phyloP scores from a whole-genome alignment of 2,113 vertebrate species.

The Archilochus colubris region DNA sequence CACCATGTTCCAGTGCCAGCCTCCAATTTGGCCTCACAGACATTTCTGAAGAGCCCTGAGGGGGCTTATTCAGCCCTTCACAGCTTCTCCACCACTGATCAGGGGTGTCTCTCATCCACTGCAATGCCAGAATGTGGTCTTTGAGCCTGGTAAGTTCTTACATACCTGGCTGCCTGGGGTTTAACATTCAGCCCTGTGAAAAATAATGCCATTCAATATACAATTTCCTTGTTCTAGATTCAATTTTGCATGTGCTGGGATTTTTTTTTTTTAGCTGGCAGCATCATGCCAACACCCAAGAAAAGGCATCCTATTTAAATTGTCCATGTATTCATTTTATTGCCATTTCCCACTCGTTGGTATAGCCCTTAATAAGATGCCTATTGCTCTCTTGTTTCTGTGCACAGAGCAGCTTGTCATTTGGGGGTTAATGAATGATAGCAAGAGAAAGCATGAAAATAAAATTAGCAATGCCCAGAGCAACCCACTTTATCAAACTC shows the following conservation, averaged over 20 bases:
- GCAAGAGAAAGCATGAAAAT: slow-evolving; percentile 68
- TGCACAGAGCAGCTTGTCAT: not conserved
- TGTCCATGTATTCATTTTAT: not conserved
- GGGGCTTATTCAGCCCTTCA: not conserved
- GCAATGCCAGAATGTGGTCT: not conserved
- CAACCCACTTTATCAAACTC: slow-evolving; percentile 63
- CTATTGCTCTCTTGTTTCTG: not conserved
- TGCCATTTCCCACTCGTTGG: not conserved
- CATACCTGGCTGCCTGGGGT: not conserved
- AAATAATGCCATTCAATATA: not conserved
- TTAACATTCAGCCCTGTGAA: not conserved
- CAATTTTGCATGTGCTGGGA: not conserved
- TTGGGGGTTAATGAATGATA: slow-evolving; percentile 58
- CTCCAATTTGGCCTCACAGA: not conserved
- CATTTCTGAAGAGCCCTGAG: not conserved
- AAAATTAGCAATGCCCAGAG: slow-evolving; percentile 69
- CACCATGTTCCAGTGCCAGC: not conserved
- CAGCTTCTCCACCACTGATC: not conserved
- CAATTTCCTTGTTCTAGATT: not conserved
- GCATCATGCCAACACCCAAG: not conserved
- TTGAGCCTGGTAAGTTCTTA: not conserved
- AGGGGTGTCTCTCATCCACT: not conserved
- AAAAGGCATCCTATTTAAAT: not conserved
- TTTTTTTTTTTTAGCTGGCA: not conserved
- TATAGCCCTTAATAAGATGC: not conserved